These are phyloP conservation scores for Turdus rufiventris DNA, from an alignment of 2,113 vertebrate species.

Conservation along the genomic window DNA sequence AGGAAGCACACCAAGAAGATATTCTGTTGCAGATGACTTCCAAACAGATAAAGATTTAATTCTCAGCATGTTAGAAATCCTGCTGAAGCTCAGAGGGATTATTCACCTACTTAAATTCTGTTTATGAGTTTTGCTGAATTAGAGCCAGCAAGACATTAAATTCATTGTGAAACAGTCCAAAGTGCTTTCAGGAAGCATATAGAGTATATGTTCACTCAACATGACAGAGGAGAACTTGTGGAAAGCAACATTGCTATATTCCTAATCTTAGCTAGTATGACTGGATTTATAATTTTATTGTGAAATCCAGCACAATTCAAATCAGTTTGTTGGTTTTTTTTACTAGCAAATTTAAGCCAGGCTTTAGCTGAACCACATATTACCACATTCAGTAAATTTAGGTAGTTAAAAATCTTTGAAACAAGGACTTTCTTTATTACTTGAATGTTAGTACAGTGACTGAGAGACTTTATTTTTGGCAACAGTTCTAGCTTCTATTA, in stretches of 20 bases:
- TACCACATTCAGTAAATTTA: not conserved
- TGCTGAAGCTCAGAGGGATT: not conserved
- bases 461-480: not conserved
- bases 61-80: not conserved
- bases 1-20: not conserved
- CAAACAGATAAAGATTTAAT: not conserved
- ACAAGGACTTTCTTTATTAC: not conserved
- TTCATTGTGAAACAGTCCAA: not conserved
- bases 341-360: not conserved
- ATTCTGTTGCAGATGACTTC: not conserved
- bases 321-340: not conserved
- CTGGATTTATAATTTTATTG: not conserved
- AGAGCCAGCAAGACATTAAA: not conserved
- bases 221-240: not conserved
- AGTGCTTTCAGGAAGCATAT: not conserved
- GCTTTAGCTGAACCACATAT: not conserved
- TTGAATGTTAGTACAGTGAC: not conserved
- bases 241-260: not conserved
- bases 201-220: not conserved
- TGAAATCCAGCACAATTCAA: not conserved
- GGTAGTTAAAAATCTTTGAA: not conserved
- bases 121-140: not conserved
- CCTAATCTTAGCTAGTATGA: not conserved
- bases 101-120: not conserved
- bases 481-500: not conserved